These are phyloP conservation scores for Acanthurus lineatus DNA, from an alignment of 2,797 vertebrate genomes.

Conservation along the genomic window DNA sequence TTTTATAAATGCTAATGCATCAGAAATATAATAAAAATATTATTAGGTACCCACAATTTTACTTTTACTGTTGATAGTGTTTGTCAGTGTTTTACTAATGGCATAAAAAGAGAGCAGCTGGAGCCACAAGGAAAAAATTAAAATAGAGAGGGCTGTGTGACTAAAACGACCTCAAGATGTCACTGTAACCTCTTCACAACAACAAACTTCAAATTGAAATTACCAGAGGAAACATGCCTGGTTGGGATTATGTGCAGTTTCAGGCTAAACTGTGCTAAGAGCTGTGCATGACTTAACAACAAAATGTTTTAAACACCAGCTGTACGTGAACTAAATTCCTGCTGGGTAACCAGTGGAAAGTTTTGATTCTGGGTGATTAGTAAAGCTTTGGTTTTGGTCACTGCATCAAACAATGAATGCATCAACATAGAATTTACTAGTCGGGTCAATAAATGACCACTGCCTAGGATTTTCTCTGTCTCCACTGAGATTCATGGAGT, in stretches of 20 bases:
- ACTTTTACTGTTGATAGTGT: too few relatives aligned
- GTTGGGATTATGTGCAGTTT: neutral
- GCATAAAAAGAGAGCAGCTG: too few relatives aligned
- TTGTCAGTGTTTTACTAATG: too few relatives aligned
- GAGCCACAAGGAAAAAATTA: too few relatives aligned
- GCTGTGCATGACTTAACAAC: neutral
- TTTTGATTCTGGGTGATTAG: neutral
- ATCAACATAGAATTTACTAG: neutral
- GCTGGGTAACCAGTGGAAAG: neutral
- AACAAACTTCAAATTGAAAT: neutral
- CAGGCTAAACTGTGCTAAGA: neutral
- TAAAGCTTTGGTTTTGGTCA: neutral
- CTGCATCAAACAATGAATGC: neutral
- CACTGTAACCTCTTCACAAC: neutral
- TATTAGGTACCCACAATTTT: too few relatives aligned
- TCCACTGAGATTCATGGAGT: too few relatives aligned
- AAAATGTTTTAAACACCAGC: neutral
- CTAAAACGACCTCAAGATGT: slow-evolving; percentile 26
- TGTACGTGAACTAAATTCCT: neutral
- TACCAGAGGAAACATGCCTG: neutral
- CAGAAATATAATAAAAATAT: too few relatives aligned
- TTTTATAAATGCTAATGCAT: too few relatives aligned
- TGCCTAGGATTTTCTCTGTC: too few relatives aligned
- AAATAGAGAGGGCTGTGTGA: too few relatives aligned
- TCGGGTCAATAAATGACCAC: neutral